A percentile compares a stretch with the other conserved stretches of the same genome.
phyloP scores from a whole-genome alignment of 2,113 vertebrate genomes.

The Callipepla squamata region DNA sequence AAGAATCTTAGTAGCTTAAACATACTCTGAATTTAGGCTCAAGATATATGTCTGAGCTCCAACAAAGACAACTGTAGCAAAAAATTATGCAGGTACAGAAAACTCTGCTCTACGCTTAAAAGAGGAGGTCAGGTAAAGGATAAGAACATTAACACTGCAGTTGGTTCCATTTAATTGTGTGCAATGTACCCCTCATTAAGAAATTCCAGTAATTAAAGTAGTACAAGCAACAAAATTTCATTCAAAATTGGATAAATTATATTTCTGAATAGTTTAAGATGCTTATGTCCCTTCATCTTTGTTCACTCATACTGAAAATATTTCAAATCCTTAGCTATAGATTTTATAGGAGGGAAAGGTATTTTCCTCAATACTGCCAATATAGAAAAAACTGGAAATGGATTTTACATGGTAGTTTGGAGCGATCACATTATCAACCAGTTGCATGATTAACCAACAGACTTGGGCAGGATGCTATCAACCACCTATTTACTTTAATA shows the following conservation, averaged over 20 bases:
- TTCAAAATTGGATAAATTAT: not conserved
- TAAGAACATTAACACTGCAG: not conserved
- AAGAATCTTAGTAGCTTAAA: not conserved
- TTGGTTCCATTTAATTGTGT: not conserved
- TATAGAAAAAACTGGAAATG: constrained; percentile 13
- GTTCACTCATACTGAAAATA: not conserved
- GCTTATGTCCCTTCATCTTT: not conserved
- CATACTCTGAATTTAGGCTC: not conserved
- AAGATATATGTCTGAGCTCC: not conserved
- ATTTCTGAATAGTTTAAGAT: not conserved
- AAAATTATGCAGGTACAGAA: not conserved
- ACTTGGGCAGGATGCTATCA: not conserved
- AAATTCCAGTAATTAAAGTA: not conserved
- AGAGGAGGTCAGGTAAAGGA: not conserved
- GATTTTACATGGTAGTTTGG: not conserved
- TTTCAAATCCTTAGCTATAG: not conserved
- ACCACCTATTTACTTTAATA: not conserved
- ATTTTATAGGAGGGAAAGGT: not conserved
- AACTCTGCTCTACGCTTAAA: not conserved
- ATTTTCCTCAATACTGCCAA: not conserved
- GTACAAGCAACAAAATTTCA: not conserved
- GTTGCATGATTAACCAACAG: not conserved
- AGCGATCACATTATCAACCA: not conserved
- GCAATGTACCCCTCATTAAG: not conserved
- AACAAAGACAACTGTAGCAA: not conserved